Evolutionary conservation across 2,797 vertebrate genomes (phyloP).

Genomic region (Garrulus glandarius): DNA sequence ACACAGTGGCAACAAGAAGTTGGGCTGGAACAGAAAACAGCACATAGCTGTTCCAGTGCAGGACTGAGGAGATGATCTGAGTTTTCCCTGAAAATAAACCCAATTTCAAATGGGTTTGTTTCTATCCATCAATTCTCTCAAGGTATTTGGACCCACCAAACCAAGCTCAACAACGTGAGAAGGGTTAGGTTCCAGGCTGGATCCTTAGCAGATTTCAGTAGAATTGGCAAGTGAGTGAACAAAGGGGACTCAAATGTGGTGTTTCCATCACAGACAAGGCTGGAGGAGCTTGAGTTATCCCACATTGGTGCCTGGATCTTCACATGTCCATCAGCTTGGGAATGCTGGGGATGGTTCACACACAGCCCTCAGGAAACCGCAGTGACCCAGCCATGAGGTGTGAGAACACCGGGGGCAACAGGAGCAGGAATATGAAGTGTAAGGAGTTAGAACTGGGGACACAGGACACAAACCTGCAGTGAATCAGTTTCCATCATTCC

Average conservation of each 20-base stretch:
- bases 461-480: background rate
- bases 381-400: background rate
- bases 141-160: background rate
- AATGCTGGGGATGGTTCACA: background rate
- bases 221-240: background rate
- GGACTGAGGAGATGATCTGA: background rate
- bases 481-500: background rate
- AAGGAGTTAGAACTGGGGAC: background rate
- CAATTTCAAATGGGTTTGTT: background rate
- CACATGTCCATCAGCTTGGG: accelerated
- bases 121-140: background rate
- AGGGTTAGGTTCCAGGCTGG: background rate
- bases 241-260: background rate
- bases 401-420: background rate
- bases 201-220: background rate
- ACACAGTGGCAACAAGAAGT: background rate
- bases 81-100: background rate
- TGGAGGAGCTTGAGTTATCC: background rate
- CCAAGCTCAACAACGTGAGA: background rate
- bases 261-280: background rate
- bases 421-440: background rate
- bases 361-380: background rate
- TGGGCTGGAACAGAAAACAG: background rate
- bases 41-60: background rate
- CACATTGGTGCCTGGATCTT: background rate